Evolutionary conservation across 2,888 invertebrate genomes (phyloP), one percentile per base, ranked within the genome.

Genomic region (Colostygia pectinataria): DNA sequence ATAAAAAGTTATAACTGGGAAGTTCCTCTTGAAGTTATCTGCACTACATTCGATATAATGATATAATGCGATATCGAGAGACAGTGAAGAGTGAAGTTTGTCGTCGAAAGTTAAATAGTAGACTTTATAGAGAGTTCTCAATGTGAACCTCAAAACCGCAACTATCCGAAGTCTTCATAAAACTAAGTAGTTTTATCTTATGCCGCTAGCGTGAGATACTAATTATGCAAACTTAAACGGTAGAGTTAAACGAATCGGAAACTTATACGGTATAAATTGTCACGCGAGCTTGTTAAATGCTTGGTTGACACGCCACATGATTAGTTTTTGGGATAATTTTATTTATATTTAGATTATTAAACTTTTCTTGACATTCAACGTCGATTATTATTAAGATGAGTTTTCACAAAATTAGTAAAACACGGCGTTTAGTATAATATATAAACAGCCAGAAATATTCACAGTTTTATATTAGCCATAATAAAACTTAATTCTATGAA

Each of bases 81-180:
- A 72, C 66, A 65, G 66, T 69, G 65, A 68, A 67, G 67, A 69
- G 65, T 66, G 67, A 72, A 77, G 74, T 80, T 74, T 68, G 64
- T 61, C 55, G 63, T 60, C 51, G 63, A 64, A 77, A 78, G 77
- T 79, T 80, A 72, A 71, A 73, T 72, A 69, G 66, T 65, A 61
- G 66, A 67, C 68, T 77, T 74, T 74, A 68, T 63, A 13, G 15
- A 40, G 61, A 62, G 65, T 61, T 65, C 54, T 55, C 54, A 47
- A 53, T 51, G 58, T 46, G 49, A 48, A 59, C 69, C 70, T 55
- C 71, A 59, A 56, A 62, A 67, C 73, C 70, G 63, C 71, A 72
- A 69, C 64, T 59, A 71, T 71, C 65, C 60, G 50, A 60, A 48
- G 32, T 25, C 32, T 45, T 37, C 15, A 33, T 45, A 33, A 28